Evolutionary conservation across 2,797 vertebrate genomes (phyloP).

Genomic region (Varecia variegata): DNA sequence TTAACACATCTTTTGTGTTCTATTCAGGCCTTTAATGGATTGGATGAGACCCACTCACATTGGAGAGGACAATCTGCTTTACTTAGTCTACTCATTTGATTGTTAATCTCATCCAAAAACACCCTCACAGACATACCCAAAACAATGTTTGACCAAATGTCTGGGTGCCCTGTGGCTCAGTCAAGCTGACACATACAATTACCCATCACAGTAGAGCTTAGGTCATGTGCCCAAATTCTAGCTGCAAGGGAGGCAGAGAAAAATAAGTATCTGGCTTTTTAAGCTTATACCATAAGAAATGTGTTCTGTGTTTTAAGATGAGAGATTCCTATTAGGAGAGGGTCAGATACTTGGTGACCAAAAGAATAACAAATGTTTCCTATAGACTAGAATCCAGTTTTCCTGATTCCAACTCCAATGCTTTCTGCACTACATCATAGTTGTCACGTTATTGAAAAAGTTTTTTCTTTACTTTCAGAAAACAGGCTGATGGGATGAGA

Average conservation of each 20-base stretch:
- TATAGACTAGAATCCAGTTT: background rate
- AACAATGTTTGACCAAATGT: background rate
- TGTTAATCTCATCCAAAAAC: background rate
- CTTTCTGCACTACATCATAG: background rate
- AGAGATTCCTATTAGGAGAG: background rate
- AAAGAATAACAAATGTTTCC: background rate
- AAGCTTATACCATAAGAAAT: background rate
- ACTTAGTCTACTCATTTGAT: background rate
- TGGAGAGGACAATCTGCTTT: background rate
- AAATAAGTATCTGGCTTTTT: background rate
- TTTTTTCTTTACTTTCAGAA: slow-evolving; percentile 20
- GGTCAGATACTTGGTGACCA: background rate
- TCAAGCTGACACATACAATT: background rate
- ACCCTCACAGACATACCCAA: background rate
- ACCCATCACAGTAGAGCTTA: background rate
- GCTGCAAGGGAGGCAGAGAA: slow-evolving; percentile 53
- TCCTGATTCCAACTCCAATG: background rate
- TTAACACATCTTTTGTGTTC: background rate
- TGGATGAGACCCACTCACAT: background rate
- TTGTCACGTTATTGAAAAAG: background rate
- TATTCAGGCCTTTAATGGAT: background rate
- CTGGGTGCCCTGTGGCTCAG: background rate
- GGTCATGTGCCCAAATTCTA: background rate
- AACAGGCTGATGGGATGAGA: slow-evolving; percentile 31
- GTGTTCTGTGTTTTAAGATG: background rate